phyloP scores from a whole-genome alignment of 2,113 vertebrate genomes.

The Bucco capensis region DNA sequence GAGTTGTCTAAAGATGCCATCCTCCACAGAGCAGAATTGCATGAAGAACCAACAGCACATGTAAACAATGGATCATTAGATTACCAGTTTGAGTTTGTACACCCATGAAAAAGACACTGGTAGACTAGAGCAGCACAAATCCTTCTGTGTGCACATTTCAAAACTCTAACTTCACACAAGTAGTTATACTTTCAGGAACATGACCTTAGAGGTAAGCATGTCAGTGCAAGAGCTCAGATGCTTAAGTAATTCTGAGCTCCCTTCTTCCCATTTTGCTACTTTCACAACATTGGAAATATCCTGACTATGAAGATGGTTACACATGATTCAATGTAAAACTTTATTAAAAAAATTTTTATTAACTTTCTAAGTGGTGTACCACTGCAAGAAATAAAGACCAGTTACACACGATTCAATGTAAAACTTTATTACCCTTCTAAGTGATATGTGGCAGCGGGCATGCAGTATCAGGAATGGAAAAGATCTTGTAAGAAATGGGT shows the following conservation, averaged over 20 bases:
- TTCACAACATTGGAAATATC: not conserved
- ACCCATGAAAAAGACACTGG: not conserved
- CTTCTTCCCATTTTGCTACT: not conserved
- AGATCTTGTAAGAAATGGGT: no score
- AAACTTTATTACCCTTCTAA: no score
- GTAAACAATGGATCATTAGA: not conserved
- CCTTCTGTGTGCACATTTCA: not conserved
- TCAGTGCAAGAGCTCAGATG: not conserved
- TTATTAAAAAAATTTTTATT: not conserved
- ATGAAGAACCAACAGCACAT: not conserved
- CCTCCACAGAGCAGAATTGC: not conserved
- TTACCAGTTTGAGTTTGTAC: not conserved
- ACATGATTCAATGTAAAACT: not conserved
- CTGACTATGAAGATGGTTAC: not conserved
- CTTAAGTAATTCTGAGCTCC: not conserved
- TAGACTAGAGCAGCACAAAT: not conserved
- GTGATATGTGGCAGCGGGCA: no score
- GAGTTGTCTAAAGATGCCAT: not conserved
- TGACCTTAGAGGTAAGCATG: fast-evolving
- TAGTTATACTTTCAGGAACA: not conserved
- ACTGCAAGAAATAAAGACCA: no score
- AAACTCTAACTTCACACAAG: not conserved
- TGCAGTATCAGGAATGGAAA: no score
- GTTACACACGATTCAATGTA: no score
- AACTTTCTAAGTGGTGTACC: not conserved